Evolutionary conservation across 2,888 invertebrate species (phyloP).

Genomic region (Perizoma affinitatum): DNA sequence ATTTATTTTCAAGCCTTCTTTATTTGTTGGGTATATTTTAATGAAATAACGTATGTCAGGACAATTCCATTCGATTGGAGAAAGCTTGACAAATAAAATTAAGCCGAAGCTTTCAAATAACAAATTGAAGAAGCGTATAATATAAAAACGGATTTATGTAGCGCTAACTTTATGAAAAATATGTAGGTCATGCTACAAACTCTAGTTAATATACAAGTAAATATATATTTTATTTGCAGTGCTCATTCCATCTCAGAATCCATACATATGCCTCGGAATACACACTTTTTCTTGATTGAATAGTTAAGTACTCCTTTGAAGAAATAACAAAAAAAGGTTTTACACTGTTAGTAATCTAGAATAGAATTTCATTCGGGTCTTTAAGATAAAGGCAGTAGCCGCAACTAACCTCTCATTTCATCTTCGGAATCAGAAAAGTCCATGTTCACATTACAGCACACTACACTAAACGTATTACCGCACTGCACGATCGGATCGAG

Average conservation of each 20-base stretch:
- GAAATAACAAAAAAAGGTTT: no score
- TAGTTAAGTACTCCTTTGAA: no score
- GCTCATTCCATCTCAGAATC: conserved; percentile 1
- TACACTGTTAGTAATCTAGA: no score
- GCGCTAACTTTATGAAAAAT: conserved; percentile 13
- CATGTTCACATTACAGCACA: no score
- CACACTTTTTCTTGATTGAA: no score
- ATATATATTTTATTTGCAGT: conserved; percentile 13
- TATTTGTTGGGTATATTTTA: conserved; percentile 31
- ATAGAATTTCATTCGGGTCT: no score
- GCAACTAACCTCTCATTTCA: no score
- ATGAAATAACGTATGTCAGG: conserved; percentile 36
- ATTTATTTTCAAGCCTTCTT: conserved; percentile 12
- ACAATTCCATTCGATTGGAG: conserved; percentile 37
- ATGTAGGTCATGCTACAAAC: conserved; percentile 21
- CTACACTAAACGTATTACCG: no score
- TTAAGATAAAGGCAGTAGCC: no score
- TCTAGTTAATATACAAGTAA: conserved; percentile 3
- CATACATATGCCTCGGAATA: no score
- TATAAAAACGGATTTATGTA: conserved; percentile 25
- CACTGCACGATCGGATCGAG: no score
- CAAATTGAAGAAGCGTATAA: conserved; percentile 39
- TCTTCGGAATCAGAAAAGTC: no score
- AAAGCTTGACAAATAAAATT: conserved; percentile 39
- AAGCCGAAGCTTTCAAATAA: conserved; percentile 38